These are phyloP conservation scores for Xiphophorus birchmanni DNA, from an alignment of 2,797 vertebrate genomes.

Conservation along the genomic window DNA sequence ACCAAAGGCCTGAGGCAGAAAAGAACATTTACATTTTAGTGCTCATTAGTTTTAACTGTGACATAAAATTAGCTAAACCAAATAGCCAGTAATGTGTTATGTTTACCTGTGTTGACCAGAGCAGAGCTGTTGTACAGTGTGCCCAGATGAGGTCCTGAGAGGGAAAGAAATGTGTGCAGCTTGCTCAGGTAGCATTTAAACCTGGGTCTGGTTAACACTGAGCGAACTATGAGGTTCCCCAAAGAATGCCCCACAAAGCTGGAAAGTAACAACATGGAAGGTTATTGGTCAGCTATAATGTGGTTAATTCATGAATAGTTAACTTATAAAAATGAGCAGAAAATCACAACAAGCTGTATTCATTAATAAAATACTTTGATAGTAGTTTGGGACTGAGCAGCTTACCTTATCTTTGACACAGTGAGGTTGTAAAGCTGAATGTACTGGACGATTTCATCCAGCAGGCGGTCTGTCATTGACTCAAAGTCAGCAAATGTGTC, in stretches of 20 bases:
- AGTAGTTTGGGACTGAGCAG: background rate
- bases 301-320: background rate
- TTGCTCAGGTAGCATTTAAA: constrained; percentile 97
- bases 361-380: background rate
- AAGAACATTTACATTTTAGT: constrained; percentile 3
- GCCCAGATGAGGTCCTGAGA: constrained; percentile 97
- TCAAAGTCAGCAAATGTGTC: constrained; percentile 99
- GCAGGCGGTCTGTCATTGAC: constrained; percentile 96
- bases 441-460: constrained; percentile 99
- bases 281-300: background rate
- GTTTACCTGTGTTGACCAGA: constrained; percentile 95
- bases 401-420: constrained; percentile 97
- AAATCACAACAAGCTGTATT: background rate
- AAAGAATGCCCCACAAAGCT: constrained; percentile 99
- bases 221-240: constrained; percentile 98
- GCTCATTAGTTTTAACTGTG: background rate
- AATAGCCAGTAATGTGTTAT: background rate
- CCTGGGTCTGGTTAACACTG: constrained; percentile 93
- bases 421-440: constrained; percentile 98
- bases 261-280: constrained; percentile 36
- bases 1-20: constrained; percentile 90
- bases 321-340: background rate
- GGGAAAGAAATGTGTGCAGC: constrained; percentile 96
- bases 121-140: constrained; percentile 98
- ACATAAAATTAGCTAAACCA: constrained; percentile 3